Evolutionary conservation across 2,888 invertebrate species (phyloP), one percentile per base, ranked within the genome.

Genomic region (Altica lythri): DNA sequence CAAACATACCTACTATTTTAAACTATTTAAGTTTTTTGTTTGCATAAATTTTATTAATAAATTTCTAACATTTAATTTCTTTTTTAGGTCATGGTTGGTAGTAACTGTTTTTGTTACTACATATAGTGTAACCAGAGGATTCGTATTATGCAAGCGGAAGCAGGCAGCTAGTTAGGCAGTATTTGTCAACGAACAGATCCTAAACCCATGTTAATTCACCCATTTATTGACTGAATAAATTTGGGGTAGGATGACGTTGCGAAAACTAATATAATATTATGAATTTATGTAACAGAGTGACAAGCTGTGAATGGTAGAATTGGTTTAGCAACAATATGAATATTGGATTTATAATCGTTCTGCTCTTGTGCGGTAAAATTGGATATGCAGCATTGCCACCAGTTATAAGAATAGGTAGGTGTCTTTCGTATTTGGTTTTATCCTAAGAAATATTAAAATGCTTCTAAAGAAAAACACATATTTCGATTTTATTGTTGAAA

Each of bases 361-460:
- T 59, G 40, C 30, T 59, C 38, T 27, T 63, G 54, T 68, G 67
- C 63, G 65, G 63, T 62, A 60, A 65, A 13, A 45, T 68, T 13
- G 69, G 62, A 53, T 65, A 76, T 32, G 77, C 78, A 52, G 81
- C 83, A 1, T 68, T 84, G 49, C 82, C 84, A 56, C 85, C 86
- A 37, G 84, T 86, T 65, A 81, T 86, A 74, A 82, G 84, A 69
- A 83, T 85, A 63, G 85, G 85, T 84, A 70, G 79, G 79, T 60
- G n/a, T 22, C 4, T 5, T 22, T 22, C 8, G 22, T 22, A n/a
- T n/a, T n/a, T n/a, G n/a, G n/a, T n/a, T n/a, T n/a, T n/a, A n/a
- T n/a, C n/a, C n/a, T n/a, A n/a, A n/a, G n/a, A n/a, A n/a, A n/a
- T n/a, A n/a, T n/a, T n/a, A n/a, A n/a, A n/a, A n/a, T n/a, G n/a